Conservation (phyloP, 1,140 invertebrate genomes). For the Neuroterus valhalla region DNA sequence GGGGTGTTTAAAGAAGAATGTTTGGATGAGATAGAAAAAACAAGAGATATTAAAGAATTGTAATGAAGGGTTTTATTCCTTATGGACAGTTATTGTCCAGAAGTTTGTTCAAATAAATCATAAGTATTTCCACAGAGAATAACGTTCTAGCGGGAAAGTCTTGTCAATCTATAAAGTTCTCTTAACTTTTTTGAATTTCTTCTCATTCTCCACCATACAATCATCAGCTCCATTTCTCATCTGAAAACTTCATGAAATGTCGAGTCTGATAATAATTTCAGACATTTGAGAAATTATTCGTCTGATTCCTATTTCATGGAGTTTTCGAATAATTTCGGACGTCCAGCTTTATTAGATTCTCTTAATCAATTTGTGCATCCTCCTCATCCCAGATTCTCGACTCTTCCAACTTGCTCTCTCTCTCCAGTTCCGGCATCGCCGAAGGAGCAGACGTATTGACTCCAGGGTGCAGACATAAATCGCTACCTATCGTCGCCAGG, state of each 20-base stretch:
- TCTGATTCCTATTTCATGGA: conserved; percentile 16
- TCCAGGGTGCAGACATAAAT: conserved; percentile 48
- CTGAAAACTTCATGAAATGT: not conserved
- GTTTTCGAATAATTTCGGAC: conserved; percentile 19
- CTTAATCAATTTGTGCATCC: conserved; percentile 28
- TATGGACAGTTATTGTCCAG: no score
- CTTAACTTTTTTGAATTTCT: not conserved
- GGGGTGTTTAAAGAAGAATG: no score
- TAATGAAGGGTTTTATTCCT: no score
- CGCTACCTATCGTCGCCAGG: conserved; percentile 57
- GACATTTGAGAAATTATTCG: conserved; percentile 11
- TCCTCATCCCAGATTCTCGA: conserved; percentile 20
- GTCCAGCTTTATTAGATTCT: conserved; percentile 20
- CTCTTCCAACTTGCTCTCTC: conserved; percentile 7
- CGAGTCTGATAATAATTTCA: conserved; percentile 21
- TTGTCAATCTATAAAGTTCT: no score
- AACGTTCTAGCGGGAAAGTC: not conserved
- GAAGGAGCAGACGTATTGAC: conserved; percentile 15
- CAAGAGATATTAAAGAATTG: no score
- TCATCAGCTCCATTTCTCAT: not conserved
- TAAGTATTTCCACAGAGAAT: no score
- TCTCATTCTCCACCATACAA: not conserved
- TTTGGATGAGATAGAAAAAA: no score
- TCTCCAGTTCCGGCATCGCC: conserved; percentile 4
- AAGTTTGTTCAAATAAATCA: no score